Base-by-base conservation (phyloP, 2,888 invertebrate species). In the Anodontia alba region DNA sequence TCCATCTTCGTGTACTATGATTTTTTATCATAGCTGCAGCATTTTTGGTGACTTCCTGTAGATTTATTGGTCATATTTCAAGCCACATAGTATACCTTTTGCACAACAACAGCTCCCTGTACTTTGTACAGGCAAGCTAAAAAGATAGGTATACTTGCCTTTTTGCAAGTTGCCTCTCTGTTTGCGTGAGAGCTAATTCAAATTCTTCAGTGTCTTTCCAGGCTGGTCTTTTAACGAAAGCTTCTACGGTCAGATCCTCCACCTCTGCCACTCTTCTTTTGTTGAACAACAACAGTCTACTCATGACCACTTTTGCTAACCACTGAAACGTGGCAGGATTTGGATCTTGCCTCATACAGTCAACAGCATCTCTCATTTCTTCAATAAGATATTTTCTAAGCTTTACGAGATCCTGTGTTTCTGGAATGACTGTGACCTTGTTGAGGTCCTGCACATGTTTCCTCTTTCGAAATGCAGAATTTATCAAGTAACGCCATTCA, bases 371-470 rank as follows among this genome's bases (percentile, higher is more conserved):
- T 62, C 57, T 33, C 70, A 70, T 70, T 29, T 46, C 76, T 38
- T 76, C 36, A 26, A 31, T 49, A 38, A 76, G 26, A 38, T 76
- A 70, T 23, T 70, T 49, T 62, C 77, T 77, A 46, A 77, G 43
- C 67, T 77, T 77, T 57, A 77, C 77, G 43, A 77, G 77, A 72
- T 77, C 77, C 43, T 46, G 54, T 23, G 72, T 77, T 71, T 77
- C 77, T 62, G 72, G 77, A 29, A 77, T 72, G 15, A 23, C 29
- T 42, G 38, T 26, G 17, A 36, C 42, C 66, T 77, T 72, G 62
- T 77, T 77, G 43, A 77, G 43, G 46, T 77, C 77, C 57, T 72
- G 38, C 42, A 46, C 72, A 66, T 57, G 46, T 72, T 71, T 77
- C 51, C 66, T 57, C 49, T 46, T 71, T 33, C 71, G 42, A 62